phyloP scores from a whole-genome alignment of 2,888 invertebrate species.

The Marronus borbonicus region DNA sequence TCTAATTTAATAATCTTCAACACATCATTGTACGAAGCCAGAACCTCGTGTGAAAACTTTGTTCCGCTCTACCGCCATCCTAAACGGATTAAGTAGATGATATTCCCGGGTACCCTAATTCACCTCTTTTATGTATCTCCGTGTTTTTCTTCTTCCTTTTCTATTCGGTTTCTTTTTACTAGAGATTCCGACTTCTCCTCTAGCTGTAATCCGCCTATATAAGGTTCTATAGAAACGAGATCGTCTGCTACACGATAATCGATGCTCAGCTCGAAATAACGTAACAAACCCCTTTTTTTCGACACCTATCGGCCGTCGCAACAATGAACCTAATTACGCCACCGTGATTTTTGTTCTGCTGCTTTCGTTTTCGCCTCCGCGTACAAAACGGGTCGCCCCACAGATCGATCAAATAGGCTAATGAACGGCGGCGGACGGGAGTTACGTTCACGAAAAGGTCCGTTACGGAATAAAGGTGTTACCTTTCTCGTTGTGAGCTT shows the following conservation, averaged over 20 bases:
- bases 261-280: constrained; percentile 22
- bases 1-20: constrained; percentile 22
- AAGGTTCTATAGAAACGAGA: neutral
- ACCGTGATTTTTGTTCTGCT: constrained; percentile 29
- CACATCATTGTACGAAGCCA: neutral
- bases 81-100: constrained; percentile 38
- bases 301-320: constrained; percentile 14
- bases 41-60: constrained; percentile 36
- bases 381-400: neutral
- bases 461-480: constrained; percentile 18
- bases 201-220: neutral
- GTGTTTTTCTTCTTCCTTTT: neutral
- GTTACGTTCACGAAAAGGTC: neutral
- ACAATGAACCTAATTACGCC: constrained; percentile 40
- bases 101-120: constrained; percentile 14
- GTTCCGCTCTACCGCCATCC: constrained; percentile 32
- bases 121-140: neutral
- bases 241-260: neutral
- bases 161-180: constrained; percentile 29
- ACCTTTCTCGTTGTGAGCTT: constrained; percentile 3
- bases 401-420: constrained; percentile 33
- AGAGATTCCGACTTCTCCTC: neutral
- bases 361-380: neutral
- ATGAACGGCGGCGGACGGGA: neutral
- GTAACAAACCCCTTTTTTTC: constrained; percentile 34